These are phyloP conservation scores for Berghia stephanieae DNA, from an alignment of 1,140 invertebrate species.

Conservation along the genomic window DNA sequence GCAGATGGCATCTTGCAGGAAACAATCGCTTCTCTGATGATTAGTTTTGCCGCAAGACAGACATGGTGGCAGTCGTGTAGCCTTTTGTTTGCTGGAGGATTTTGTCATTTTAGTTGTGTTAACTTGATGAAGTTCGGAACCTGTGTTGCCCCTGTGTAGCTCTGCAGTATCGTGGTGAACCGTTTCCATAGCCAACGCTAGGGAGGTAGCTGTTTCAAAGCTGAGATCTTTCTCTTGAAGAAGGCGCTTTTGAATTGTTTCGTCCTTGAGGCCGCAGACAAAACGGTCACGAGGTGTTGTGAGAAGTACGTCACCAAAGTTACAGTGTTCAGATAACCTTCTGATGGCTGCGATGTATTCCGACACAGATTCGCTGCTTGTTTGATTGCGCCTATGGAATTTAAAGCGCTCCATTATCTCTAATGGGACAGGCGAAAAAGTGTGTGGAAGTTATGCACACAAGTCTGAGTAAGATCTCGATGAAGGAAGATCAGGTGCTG, in stretches of 20 bases:
- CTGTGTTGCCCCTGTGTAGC: not conserved
- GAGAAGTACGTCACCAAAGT: conserved; percentile 25
- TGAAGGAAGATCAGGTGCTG: not conserved
- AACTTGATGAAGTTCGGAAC: no score
- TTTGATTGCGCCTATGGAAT: conserved; percentile 39
- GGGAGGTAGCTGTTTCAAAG: not conserved
- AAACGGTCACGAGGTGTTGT: not conserved
- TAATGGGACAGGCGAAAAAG: conserved; percentile 31
- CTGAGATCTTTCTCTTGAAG: not conserved
- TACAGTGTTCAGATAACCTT: conserved; percentile 37
- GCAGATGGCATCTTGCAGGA: not conserved
- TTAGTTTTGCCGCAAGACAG: not conserved
- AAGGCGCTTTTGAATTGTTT: not conserved
- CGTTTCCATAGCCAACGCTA: not conserved
- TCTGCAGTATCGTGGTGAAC: not conserved
- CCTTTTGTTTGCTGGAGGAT: no score
- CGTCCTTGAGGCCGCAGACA: not conserved
- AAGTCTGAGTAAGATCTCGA: conserved; percentile 19
- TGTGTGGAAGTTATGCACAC: conserved; percentile 10
- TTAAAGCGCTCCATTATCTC: conserved; percentile 39
- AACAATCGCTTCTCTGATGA: not conserved
- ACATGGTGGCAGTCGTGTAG: not conserved
- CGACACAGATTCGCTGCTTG: conserved; percentile 13
- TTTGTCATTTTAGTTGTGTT: no score
- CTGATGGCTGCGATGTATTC: conserved; percentile 34